These are phyloP conservation scores for Simalia tracyae DNA, from an alignment of 2,797 vertebrate genomes.

Conservation along the genomic window DNA sequence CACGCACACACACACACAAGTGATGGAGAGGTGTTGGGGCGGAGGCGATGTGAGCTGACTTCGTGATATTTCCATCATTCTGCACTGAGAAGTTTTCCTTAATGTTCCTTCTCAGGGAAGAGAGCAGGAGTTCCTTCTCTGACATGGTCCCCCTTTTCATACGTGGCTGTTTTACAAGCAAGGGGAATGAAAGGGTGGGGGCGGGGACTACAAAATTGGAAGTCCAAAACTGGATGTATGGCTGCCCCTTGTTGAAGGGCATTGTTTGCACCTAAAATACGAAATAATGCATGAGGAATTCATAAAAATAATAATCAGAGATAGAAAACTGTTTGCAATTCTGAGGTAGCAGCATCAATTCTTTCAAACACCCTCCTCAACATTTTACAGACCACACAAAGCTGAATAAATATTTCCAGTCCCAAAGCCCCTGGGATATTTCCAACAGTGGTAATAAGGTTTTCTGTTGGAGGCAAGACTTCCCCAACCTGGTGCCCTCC, in stretches of 20 bases:
- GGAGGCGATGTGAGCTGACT: slow-evolving; percentile 21
- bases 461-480: neutral
- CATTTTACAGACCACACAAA: neutral
- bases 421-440: neutral
- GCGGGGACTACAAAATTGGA: neutral
- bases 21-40: slow-evolving; percentile 24
- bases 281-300: neutral
- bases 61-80: neutral
- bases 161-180: neutral
- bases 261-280: neutral
- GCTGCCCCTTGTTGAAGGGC: neutral
- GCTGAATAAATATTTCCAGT: slow-evolving; percentile 2
- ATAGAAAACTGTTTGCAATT: neutral
- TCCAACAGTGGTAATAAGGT: neutral
- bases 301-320: neutral
- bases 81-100: neutral
- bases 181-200: neutral
- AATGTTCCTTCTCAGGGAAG: neutral
- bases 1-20: neutral
- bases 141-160: neutral
- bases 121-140: neutral
- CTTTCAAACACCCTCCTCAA: neutral
- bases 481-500: neutral
- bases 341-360: neutral
- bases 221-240: neutral